Base-by-base conservation (phyloP, 2,888 invertebrate genomes). In the Eueremaeus valkanovi region DNA sequence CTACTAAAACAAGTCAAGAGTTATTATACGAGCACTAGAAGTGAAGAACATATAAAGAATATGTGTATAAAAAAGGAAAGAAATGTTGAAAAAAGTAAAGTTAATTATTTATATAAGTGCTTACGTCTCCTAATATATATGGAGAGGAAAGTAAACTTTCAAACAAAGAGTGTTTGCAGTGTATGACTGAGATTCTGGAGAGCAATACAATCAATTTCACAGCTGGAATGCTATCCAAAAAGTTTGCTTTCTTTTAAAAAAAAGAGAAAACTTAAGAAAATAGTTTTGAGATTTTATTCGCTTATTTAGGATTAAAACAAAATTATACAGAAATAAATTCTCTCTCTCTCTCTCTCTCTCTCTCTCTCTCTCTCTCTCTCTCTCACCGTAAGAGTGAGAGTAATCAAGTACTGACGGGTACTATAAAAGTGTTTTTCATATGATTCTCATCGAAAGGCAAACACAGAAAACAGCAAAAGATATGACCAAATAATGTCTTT, bases 71-170 rank as follows among this genome's bases (percentile, higher is more conserved):
- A n/a, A n/a, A n/a, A n/a, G n/a, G n/a, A n/a, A n/a, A n/a, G n/a
- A n/a, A n/a, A n/a, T n/a, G n/a, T n/a, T n/a, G 29, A 58, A 29
- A 66, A 36, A 66, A 63, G 36, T n/a, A 66, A 66, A 36, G 66
- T 66, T 66, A 66, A 66, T 66, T 66, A 66, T 66, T 66, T 66
- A 66, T 66, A 66, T 36, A 66, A 33, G 36, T 66, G 36, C 66
- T 66, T 66, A 66, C 18, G 21, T 6, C 21, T 51, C 18, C 21
- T 51, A 16, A n/a, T 21, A 36, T 36, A 36, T 36, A 36, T 36
- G 11, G 6, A 36, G n/a, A n/a, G n/a, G n/a, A n/a, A n/a, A n/a
- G n/a, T n/a, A n/a, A n/a, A n/a, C n/a, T n/a, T 11, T 8, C 36
- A 36, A 8, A 36, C 11, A 36, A 5, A 36, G 36, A 36, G 36